Base-by-base conservation (phyloP, 2,113 vertebrate genomes). In the Lates calcarifer region DNA sequence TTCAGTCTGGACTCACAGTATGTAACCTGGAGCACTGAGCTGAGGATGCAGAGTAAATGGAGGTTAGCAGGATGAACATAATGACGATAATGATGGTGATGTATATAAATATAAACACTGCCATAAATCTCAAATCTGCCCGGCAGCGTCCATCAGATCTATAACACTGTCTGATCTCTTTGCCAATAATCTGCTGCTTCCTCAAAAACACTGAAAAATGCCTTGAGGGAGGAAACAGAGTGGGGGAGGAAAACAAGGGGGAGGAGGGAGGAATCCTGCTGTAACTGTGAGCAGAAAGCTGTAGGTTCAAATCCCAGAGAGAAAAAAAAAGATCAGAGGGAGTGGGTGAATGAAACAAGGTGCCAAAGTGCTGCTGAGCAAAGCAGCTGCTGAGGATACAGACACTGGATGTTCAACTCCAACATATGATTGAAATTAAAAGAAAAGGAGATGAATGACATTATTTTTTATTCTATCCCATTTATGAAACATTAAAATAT, bases 171-270 rank as follows among this genome's bases (percentile, higher is more conserved):
- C 70, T 84, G 74, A 84, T 87, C 83, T 86, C 74, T 24, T 71
- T 80, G 83, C 87, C 87, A 86, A 78, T 86, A 79, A 89, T 87
- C 80, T 55, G 73, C 65, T 41, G 73, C 74, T 85, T 74, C 55
- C 60, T 74, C 60, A 64, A 28, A 82, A 77, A 80, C 58, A 47
- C 51, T 29, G 17, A 47, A 51, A 17, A 47, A 60, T 1, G 55
- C 89, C 80, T 74, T 6, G 0, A 58, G 87, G 85, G 61, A 56
- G 47, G 65, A 61, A 75, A 17, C 6, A 17, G 75, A 62, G 68
- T 24, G 53, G 74, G 67, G 84, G 86, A 82, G 68, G 84, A 68
- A 33, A 37, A 72, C n/a, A 20, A 61, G 56, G 39, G 74, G 72
- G 55, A 47, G 11, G 31, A 55, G 28, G 24, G 24, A n/a, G 69